phyloP scores from a whole-genome alignment of 2,888 invertebrate species.

The Nematopogon swammerdamellus region DNA sequence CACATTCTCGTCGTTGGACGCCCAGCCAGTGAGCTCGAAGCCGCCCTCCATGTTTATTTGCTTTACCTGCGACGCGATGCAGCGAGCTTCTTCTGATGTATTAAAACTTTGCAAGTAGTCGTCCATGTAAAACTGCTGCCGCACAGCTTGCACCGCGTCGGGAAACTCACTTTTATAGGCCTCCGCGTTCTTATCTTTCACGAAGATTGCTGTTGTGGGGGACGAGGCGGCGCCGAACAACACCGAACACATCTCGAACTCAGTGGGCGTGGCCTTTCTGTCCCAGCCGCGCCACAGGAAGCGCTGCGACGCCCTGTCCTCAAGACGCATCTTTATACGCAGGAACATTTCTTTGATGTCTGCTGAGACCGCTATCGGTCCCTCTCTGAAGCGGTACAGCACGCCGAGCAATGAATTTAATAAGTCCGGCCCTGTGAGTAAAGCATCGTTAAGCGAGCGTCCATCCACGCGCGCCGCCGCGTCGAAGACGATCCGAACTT shows the following conservation, averaged over 20 bases:
- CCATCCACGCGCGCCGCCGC: slow-evolving; percentile 10
- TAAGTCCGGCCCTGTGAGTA: slow-evolving; percentile 19
- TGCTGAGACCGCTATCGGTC: slow-evolving; percentile 12
- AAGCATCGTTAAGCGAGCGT: slow-evolving; percentile 8
- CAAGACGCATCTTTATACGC: slow-evolving; percentile 13
- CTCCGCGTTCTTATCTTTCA: not conserved
- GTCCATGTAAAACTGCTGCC: not conserved
- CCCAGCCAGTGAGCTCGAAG: not conserved
- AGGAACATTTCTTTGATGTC: slow-evolving; percentile 21
- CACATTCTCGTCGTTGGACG: not conserved
- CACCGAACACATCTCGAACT: not conserved
- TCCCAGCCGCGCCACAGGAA: slow-evolving; percentile 9
- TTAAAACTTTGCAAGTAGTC: not conserved
- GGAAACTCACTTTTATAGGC: not conserved
- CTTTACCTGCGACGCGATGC: not conserved
- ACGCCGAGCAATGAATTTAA: slow-evolving; percentile 18
- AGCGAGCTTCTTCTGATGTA: not conserved
- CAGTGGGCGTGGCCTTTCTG: slow-evolving; percentile 1
- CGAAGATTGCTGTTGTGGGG: not conserved
- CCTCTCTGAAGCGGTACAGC: slow-evolving; percentile 15
- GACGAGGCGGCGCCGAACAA: not conserved
- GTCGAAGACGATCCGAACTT: slow-evolving; percentile 7
- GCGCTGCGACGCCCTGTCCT: slow-evolving; percentile 15
- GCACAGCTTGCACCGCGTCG: not conserved
- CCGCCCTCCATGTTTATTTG: not conserved